Conservation (phyloP, 2,797 vertebrate species). For the Simalia tracyae region DNA sequence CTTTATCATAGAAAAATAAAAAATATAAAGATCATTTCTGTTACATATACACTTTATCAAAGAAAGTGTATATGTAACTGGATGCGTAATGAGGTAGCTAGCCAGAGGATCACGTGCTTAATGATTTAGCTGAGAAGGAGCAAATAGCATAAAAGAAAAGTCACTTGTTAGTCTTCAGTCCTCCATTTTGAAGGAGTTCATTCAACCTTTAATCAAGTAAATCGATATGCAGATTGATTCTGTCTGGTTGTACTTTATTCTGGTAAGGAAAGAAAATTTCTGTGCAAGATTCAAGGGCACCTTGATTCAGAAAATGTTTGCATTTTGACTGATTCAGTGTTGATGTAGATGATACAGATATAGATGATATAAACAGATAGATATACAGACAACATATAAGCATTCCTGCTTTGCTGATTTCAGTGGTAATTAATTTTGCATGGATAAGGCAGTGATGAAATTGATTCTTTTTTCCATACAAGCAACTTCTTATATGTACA, state of each 20-base stretch:
- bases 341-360: neutral
- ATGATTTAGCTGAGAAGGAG: neutral
- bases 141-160: neutral
- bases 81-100: neutral
- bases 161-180: neutral
- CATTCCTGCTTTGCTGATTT: neutral
- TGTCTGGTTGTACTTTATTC: neutral
- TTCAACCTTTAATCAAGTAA: neutral
- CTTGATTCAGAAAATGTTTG: neutral
- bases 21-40: no score
- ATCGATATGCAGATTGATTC: neutral
- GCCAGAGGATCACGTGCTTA: neutral
- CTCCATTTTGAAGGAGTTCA: neutral
- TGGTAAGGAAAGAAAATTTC: neutral
- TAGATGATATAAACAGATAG: no score
- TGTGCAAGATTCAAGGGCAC: neutral
- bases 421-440: neutral
- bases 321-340: neutral
- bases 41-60: neutral
- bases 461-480: neutral
- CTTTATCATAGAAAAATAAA: no score
- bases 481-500: neutral
- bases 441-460: neutral
- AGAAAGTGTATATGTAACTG: neutral
- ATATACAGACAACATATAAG: no score